These are phyloP conservation scores for Eulemur rufifrons DNA, from an alignment of 2,113 vertebrate genomes.

Conservation along the genomic window DNA sequence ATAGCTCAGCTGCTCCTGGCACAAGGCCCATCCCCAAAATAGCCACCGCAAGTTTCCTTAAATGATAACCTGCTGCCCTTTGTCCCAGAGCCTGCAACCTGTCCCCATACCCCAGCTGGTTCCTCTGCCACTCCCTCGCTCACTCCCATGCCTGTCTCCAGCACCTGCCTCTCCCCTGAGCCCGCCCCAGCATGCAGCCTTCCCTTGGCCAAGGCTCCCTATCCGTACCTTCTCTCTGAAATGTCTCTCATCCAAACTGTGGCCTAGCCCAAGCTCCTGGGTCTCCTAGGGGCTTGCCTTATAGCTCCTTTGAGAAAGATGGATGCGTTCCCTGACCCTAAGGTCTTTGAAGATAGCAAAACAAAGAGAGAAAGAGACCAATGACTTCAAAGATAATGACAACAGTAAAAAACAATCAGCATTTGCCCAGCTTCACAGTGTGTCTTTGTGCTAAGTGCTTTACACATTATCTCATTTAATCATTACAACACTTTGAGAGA, in stretches of 20 bases:
- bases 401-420: neutral
- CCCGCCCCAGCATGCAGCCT: neutral
- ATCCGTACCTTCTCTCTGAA: neutral
- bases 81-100: conserved; percentile 2
- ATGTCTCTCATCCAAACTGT: neutral
- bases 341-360: neutral
- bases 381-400: neutral
- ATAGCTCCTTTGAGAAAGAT: neutral
- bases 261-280: neutral
- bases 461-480: neutral
- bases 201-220: neutral
- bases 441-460: neutral
- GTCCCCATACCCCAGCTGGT: conserved; percentile 24
- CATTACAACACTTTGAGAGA: neutral
- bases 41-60: neutral
- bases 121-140: conserved; percentile 18
- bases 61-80: conserved; percentile 29
- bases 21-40: neutral
- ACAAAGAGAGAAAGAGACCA: neutral
- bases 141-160: neutral
- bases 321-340: neutral
- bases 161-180: neutral
- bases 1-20: neutral
- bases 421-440: neutral
- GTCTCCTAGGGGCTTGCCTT: neutral